These are phyloP conservation scores for Syrista parreyssii DNA, from an alignment of 2,888 invertebrate genomes.

Conservation along the genomic window DNA sequence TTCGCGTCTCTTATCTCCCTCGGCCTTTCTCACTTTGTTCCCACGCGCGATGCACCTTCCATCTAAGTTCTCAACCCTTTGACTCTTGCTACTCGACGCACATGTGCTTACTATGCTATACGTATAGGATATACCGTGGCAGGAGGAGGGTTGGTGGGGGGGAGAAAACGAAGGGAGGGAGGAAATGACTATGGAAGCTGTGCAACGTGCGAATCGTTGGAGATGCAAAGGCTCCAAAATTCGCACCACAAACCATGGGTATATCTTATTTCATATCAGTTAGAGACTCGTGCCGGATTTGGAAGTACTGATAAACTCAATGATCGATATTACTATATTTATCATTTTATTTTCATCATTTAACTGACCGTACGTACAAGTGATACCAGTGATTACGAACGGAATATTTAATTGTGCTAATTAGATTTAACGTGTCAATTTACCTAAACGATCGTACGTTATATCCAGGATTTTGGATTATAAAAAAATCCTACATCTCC, in stretches of 20 bases:
- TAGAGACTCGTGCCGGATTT: neutral
- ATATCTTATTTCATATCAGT: neutral
- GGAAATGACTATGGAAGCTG: conserved; percentile 21
- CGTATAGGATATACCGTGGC: neutral
- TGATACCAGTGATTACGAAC: neutral
- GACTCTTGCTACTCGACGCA: neutral
- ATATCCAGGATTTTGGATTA: neutral
- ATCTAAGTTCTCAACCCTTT: neutral
- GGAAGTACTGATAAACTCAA: neutral
- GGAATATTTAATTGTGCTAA: neutral
- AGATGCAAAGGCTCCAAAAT: conserved; percentile 7
- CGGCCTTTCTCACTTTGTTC: neutral
- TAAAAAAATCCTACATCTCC: neutral
- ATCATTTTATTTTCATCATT: neutral
- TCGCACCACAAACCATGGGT: neutral
- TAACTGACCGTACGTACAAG: neutral
- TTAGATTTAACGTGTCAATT: neutral
- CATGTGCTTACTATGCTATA: neutral
- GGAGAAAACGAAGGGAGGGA: conserved; percentile 24
- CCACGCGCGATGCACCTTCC: neutral
- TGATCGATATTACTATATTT: neutral
- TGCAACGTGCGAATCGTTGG: conserved; percentile 14
- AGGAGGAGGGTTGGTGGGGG: conserved; percentile 18
- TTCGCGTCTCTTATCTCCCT: neutral
- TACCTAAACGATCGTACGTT: neutral